These are phyloP conservation scores for Thamnophis elegans DNA, from an alignment of 2,797 vertebrate species.

Conservation along the genomic window DNA sequence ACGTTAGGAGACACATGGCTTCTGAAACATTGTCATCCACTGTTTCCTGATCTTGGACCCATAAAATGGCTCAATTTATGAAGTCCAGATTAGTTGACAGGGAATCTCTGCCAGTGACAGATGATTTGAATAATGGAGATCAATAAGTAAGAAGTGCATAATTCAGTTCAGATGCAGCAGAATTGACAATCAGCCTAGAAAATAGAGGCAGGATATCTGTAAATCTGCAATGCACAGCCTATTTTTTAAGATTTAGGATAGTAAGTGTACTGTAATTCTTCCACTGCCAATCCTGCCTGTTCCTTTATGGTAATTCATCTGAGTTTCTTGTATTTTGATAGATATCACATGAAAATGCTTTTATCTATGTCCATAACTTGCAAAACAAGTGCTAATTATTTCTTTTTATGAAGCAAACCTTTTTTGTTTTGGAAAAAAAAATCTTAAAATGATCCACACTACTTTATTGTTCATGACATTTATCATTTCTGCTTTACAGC, in stretches of 20 bases:
- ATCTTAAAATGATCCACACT: constrained; percentile 1
- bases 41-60: constrained; percentile 17
- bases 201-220: constrained; percentile 20
- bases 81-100: constrained; percentile 24
- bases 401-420: constrained; percentile 24
- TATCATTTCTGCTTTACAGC: neutral
- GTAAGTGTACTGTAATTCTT: constrained; percentile 25
- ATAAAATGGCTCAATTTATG: constrained; percentile 21
- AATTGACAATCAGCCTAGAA: constrained; percentile 29
- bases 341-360: neutral
- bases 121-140: constrained; percentile 37
- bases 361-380: constrained; percentile 1
- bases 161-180: constrained; percentile 42
- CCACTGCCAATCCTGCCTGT: neutral
- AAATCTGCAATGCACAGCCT: constrained; percentile 15
- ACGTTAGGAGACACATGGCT: neutral
- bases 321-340: constrained; percentile 19
- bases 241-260: constrained; percentile 13
- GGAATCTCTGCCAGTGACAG: constrained; percentile 26
- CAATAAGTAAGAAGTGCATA: constrained; percentile 34
- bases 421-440: constrained; percentile 30
- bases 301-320: constrained; percentile 34
- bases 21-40: constrained; percentile 17
- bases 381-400: constrained; percentile 24
- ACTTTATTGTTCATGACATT: neutral